Evolutionary conservation across 2,797 vertebrate genomes (phyloP).

Genomic region (Pyrocephalus nanus): DNA sequence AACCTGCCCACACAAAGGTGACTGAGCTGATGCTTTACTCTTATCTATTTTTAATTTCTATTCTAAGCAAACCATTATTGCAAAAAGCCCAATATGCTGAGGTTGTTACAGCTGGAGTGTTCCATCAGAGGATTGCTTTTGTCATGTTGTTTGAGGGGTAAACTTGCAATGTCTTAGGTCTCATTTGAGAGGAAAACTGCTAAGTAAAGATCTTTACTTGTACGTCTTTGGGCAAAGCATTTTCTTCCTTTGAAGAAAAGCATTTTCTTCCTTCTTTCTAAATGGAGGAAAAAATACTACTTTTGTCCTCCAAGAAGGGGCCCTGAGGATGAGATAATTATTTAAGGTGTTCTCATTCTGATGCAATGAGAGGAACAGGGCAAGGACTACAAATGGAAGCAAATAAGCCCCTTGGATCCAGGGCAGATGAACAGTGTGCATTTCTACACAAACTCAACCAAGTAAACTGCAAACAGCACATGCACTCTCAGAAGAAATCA

Average conservation of each 20-base stretch:
- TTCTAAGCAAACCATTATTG: neutral
- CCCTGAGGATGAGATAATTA: neutral
- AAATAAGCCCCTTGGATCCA: neutral
- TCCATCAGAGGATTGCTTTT: neutral
- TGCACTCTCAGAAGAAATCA: neutral
- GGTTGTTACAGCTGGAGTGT: neutral
- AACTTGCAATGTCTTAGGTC: neutral
- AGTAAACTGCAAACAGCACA: neutral
- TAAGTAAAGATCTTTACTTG: neutral
- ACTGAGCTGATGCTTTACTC: neutral
- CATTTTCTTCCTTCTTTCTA: neutral
- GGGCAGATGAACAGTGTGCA: neutral
- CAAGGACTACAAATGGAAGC: neutral
- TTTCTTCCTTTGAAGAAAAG: neutral
- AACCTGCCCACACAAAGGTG: accelerated
- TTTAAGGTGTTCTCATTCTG: neutral
- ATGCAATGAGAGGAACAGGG: neutral
- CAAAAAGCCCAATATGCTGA: neutral
- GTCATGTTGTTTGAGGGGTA: neutral
- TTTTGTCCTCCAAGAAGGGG: neutral
- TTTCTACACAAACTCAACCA: neutral
- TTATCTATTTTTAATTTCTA: neutral
- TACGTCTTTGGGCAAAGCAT: neutral
- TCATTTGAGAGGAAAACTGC: neutral
- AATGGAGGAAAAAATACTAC: neutral